Evolutionary conservation across 37 sponge, comb jelly and placozoan genomes (phyloP), one percentile per base, ranked within the genome.

Genomic region (Beroe ovata): DNA sequence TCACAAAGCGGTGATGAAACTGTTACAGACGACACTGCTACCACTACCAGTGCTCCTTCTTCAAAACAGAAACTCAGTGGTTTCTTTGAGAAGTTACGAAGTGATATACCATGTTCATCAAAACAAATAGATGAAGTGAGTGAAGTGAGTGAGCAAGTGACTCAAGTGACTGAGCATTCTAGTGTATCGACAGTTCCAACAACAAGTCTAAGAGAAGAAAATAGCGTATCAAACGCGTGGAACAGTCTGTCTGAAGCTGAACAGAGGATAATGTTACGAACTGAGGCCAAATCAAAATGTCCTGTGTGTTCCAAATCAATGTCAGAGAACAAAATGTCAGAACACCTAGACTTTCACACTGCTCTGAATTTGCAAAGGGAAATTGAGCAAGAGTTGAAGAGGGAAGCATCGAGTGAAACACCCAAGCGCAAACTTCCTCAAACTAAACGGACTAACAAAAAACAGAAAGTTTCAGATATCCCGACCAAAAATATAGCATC

Each of bases 341-440:
- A 77, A 42, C 84, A 77, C 84, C 38, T 77, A 18, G 84, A 77
- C 28, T 77, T 77, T 40, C 84, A 77, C 33, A 42, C 54, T 21
- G 84, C 84, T 26, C 84, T 39, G 3, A 42, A 22, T 4, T 42
- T 77, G 4, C 84, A 77, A 20, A 42, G 84, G 3, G n/a, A 77
- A 23, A 77, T 77, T 6, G 84, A 77, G 25, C 4, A 23, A 42
- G 84, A 77, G 54, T 42, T 77, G 84, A 77, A 35, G 25, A 8
- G 38, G 14, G 38, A 77, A 20, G 84, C 39, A 20, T 21, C 29
- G 1, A 39, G 47, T 25, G 26, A 11, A 3, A 28, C 54, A 3
- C 84, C 84, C 0, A 77, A 77, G 20, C 35, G 84, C 26, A 77
- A 77, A 40, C 14, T 77, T 4, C 84, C 84, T 8, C 84, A 77